Evolutionary conservation across 2,797 vertebrate genomes (phyloP).

Genomic region (Nasua narica): DNA sequence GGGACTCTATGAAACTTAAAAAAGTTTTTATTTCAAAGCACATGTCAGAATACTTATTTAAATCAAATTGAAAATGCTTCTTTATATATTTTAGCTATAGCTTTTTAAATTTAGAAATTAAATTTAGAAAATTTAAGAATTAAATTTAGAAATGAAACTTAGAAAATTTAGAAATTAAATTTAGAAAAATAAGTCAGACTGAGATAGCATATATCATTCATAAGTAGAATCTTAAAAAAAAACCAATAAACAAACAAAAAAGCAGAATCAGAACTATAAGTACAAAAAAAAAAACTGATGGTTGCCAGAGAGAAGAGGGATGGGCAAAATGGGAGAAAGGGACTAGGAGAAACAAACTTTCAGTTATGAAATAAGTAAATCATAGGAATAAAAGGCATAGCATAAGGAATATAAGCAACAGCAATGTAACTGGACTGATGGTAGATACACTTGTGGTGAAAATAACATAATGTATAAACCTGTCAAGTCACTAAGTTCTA

Average conservation of each 20-base stretch:
- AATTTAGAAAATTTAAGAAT: not conserved
- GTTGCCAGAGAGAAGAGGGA: not conserved
- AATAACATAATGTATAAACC: not conserved
- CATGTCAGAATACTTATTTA: slow-evolving; percentile 37
- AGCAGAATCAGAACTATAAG: not conserved
- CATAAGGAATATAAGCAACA: not conserved
- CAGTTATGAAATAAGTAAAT: not conserved
- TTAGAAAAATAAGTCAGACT: not conserved
- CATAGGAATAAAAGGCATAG: not conserved
- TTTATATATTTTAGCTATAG: not conserved
- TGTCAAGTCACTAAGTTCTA: not conserved
- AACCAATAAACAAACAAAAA: not conserved
- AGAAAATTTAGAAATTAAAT: not conserved
- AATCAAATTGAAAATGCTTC: slow-evolving; percentile 35
- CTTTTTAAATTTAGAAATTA: slow-evolving; percentile 5
- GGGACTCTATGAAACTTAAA: slow-evolving; percentile 13
- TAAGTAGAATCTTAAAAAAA: not conserved
- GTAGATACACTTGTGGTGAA: not conserved
- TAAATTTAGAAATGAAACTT: not conserved
- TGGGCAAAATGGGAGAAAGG: not conserved
- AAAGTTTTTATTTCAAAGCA: slow-evolving; percentile 11
- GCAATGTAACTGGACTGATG: not conserved
- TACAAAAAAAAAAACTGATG: not conserved
- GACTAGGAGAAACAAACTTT: not conserved
- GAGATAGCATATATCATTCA: not conserved